Evolutionary conservation across 2,888 invertebrate genomes (phyloP), one percentile per base, ranked within the genome.

Genomic region (Epinotia brunnichana): DNA sequence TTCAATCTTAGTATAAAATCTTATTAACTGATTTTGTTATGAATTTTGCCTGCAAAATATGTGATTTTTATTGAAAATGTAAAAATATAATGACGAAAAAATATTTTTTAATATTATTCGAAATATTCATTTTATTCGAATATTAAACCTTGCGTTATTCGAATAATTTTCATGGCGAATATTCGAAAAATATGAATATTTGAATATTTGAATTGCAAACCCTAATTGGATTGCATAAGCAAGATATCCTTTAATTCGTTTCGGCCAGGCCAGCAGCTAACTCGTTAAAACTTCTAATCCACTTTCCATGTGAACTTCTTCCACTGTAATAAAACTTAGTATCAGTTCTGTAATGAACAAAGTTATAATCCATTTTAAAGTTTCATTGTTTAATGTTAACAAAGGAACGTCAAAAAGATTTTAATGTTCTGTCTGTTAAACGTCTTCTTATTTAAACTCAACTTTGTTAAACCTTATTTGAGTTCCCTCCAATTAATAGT

Each of bases 401-500:
- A 81, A 85, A 81, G 79, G 80, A 80, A 80, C 74, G 73, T 76
- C 79, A 80, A 75, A 76, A 78, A 78, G 74, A 75, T 83, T 82
- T 80, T 79, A 81, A 81, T 81, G 76, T 78, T 70, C 76, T 76
- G 80, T 48, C 72, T 77, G 76, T 78, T 77, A 66, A 77, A 80
- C 79, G 80, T 78, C 75, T 76, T 73, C 77, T 77, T 79, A 73
- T 79, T 80, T 80, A 73, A 81, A 78, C 80, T 78, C 76, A 70
- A 79, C 78, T 79, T 83, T 79, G 78, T 77, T 80, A 77, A 80
- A 85, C 85, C 85, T 82, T 86, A 81, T 85, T 85, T 84, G 82
- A 86, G 81, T 84, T 85, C 79, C 77, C 80, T 82, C 81, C 82
- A 83, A 87, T 87, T 87, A 88, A 86, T 87, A 88, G 85, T 85